A percentile compares a stretch with the other conserved stretches of the same genome.
phyloP scores from a whole-genome alignment of 2,113 vertebrate genomes.

The Stercorarius parasiticus region DNA sequence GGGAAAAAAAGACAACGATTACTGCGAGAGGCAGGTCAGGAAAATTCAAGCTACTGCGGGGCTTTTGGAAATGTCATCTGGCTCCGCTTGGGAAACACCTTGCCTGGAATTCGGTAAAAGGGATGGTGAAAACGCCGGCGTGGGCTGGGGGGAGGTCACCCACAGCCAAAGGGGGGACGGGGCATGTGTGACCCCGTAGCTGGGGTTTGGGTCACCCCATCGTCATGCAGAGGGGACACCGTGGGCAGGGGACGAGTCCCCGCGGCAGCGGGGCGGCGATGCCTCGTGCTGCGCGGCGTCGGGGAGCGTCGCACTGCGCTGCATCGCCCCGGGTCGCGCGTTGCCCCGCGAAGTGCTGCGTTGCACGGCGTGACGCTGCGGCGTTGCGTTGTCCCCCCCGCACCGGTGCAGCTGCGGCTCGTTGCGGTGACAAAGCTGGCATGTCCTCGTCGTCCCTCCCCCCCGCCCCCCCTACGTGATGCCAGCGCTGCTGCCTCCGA shows the following conservation, averaged over 20 bases:
- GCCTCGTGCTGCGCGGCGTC: fast-evolving
- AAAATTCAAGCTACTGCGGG: background rate
- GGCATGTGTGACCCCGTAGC: fast-evolving
- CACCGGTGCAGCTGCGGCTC: background rate
- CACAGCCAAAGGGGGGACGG: fast-evolving
- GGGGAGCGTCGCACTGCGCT: fast-evolving
- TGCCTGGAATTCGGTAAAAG: background rate
- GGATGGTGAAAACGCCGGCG: fast-evolving
- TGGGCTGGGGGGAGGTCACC: too few species aligned
- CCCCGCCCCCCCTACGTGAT: background rate
- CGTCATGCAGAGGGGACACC: too few species aligned
- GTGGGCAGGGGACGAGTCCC: background rate
- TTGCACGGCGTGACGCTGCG: too few species aligned
- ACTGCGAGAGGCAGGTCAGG: background rate
- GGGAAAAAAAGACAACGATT: background rate
- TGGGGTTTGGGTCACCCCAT: fast-evolving
- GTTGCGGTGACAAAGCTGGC: background rate
- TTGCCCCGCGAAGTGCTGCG: background rate
- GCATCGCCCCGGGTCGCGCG: too few species aligned
- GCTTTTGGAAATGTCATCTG: background rate
- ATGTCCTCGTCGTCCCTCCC: background rate
- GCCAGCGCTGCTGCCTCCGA: background rate
- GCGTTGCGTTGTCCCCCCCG: background rate
- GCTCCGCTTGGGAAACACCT: background rate
- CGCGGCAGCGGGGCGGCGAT: background rate